Percentiles rank a stretch among this genome's conserved stretches.
Conservation (phyloP, 2,797 vertebrate species). For the Synaphobranchus kaupii region DNA sequence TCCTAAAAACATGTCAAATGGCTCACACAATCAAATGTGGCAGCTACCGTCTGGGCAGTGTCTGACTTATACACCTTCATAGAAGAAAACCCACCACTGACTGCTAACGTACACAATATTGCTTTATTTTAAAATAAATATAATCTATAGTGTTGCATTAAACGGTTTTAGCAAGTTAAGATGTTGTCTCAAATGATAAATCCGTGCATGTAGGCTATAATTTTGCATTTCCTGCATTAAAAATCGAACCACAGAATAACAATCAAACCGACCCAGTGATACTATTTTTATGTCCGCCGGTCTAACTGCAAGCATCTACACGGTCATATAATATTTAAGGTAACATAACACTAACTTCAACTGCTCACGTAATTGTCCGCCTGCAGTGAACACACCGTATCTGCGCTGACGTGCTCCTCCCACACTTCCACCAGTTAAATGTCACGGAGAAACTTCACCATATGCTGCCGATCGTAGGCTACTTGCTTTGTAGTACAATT, state of each 20-base stretch:
- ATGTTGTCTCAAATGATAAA: neutral
- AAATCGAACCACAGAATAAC: neutral
- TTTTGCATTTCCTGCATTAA: neutral
- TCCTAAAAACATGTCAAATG: constrained; percentile 1
- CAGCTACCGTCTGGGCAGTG: neutral
- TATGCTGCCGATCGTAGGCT: neutral
- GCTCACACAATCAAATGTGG: neutral
- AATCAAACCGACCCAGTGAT: neutral
- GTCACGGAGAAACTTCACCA: constrained; percentile 19
- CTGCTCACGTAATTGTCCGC: neutral
- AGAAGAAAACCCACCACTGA: neutral
- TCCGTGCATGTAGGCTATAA: neutral
- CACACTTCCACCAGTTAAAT: constrained; percentile 28
- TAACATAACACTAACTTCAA: constrained; percentile 4
- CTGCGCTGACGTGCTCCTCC: constrained; percentile 18
- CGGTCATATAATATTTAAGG: neutral
- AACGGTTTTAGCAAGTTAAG: neutral
- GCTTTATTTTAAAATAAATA: neutral
- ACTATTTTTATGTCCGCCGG: neutral
- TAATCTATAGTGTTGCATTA: neutral
- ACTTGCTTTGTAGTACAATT: neutral
- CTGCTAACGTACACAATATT: neutral
- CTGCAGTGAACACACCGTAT: neutral
- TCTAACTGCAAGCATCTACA: neutral
- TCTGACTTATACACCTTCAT: neutral